phyloP scores from a whole-genome alignment of 2,888 invertebrate species.

The Podabrus alpinus region DNA sequence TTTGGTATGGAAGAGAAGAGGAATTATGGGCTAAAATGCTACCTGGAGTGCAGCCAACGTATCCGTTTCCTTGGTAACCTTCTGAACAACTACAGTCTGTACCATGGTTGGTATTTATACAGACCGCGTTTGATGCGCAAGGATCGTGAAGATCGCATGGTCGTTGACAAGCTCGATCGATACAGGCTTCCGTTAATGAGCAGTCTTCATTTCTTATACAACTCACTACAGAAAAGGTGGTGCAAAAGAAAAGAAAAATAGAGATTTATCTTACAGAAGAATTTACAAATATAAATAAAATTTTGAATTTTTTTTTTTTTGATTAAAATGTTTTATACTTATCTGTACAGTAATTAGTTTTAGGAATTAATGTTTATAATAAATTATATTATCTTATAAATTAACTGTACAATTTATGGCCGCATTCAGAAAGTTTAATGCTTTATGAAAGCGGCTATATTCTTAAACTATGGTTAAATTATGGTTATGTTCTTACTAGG shows the following conservation, averaged over 20 bases:
- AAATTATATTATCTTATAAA: neutral
- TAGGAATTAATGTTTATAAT: neutral
- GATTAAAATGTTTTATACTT: neutral
- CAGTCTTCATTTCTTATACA: constrained; percentile 88
- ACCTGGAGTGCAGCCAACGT: constrained; percentile 81
- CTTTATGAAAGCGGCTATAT: too few relatives aligned
- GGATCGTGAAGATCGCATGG: constrained; percentile 86
- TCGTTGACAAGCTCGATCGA: constrained; percentile 81
- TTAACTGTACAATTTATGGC: neutral
- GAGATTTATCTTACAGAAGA: constrained; percentile 27
- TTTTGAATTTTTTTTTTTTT: neutral
- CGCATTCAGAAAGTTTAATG: too few relatives aligned
- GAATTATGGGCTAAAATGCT: constrained; percentile 30
- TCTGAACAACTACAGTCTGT: constrained; percentile 85
- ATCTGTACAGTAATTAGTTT: constrained; percentile 12
- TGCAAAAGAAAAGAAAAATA: constrained; percentile 37
- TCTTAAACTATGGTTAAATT: constrained; percentile 14
- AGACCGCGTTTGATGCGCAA: constrained; percentile 81
- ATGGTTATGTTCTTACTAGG: constrained; percentile 69
- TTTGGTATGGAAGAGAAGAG: neutral
- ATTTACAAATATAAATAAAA: neutral
- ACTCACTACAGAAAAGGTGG: constrained; percentile 68
- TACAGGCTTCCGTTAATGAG: constrained; percentile 82
- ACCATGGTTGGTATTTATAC: constrained; percentile 86
- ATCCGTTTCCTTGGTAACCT: constrained; percentile 86